Evolutionary conservation across 2,888 invertebrate genomes (phyloP).

Genomic region (Calliphora vomitoria): DNA sequence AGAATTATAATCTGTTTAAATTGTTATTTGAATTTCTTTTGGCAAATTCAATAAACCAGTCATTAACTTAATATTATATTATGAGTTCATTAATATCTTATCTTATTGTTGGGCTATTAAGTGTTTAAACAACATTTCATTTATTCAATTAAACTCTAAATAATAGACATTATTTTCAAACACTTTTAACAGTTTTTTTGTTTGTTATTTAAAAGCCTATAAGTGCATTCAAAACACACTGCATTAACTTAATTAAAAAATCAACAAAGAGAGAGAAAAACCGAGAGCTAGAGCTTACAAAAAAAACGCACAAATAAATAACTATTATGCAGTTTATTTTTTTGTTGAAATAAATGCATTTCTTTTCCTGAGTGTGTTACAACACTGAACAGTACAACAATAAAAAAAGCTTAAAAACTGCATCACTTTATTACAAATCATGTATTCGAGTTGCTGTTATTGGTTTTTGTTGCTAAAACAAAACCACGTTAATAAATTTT

Average conservation of each 20-base stretch:
- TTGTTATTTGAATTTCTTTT: constrained; percentile 5
- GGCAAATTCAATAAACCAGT: neutral
- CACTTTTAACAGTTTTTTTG: neutral
- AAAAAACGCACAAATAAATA: constrained; percentile 29
- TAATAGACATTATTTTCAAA: neutral
- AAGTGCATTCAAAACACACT: neutral
- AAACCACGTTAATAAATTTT: constrained; percentile 49
- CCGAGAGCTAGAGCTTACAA: neutral
- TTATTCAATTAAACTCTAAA: constrained; percentile 36
- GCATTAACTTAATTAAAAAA: constrained; percentile 57
- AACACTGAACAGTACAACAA: constrained; percentile 19
- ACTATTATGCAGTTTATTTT: constrained; percentile 32
- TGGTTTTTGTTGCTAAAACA: neutral
- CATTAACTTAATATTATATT: neutral
- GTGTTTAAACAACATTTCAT: constrained; percentile 27
- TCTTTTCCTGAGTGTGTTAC: constrained; percentile 57
- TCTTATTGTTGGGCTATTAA: neutral
- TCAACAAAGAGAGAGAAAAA: neutral
- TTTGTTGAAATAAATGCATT: constrained; percentile 19
- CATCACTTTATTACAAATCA: constrained; percentile 45
- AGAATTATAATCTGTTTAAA: constrained; percentile 9
- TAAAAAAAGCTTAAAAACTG: constrained; percentile 38
- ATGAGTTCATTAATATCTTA: neutral
- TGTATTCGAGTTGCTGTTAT: neutral
- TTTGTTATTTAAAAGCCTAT: neutral